Base-by-base conservation (phyloP, 1,140 invertebrate genomes). In the Zaprionus lachaisei region DNA sequence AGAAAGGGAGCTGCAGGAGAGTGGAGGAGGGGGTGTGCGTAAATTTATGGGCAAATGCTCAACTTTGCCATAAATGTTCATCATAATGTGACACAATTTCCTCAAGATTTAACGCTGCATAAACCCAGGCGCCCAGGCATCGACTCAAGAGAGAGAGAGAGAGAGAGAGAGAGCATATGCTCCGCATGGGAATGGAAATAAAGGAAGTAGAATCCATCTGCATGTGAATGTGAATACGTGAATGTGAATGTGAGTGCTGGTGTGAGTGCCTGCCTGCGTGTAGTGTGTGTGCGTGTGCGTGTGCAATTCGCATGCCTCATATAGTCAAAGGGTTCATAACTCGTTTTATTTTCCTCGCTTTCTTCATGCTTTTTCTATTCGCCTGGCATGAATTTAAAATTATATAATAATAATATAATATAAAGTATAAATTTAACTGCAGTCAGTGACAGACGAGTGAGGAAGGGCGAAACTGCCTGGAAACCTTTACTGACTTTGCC, bases 11-110 rank as follows among this genome's bases (percentile, higher is more conserved):
- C n/a, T 41, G 34, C 9, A n/a, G n/a, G n/a, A n/a, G n/a, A n/a
- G n/a, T n/a, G n/a, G n/a, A n/a, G 38, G 34, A 6, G 7, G 17
- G 11, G 28, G n/a, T 1, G 4, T 67, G 79, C 74, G 38, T 54
- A 72, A 87, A 87, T 87, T 87, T 87, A 87, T 87, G 84, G 56
- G 78, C 71, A 62, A 79, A 81, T 83, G 81, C 81, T 90, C 85
- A 81, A 79, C 78, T 84, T 84, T 81, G 78, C 78, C 84, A 87
- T 87, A 87, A 87, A 87, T 87, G 84, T 90, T 89, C 85, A 87
- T 87, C 81, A 90, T 90, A 85, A 90, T 90, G 85, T 85, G 85
- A 90, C 85, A 90, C 85, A 90, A 90, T 90, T 90, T 90, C 77
- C 85, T 82, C 72, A 80, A 90, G 85, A 90, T 90, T 90, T 90